A percentile compares a stretch with the other conserved stretches of the same genome.
phyloP scores from a whole-genome alignment of 2,113 vertebrate species.

The Calyptommatus sinebrachiatus region DNA sequence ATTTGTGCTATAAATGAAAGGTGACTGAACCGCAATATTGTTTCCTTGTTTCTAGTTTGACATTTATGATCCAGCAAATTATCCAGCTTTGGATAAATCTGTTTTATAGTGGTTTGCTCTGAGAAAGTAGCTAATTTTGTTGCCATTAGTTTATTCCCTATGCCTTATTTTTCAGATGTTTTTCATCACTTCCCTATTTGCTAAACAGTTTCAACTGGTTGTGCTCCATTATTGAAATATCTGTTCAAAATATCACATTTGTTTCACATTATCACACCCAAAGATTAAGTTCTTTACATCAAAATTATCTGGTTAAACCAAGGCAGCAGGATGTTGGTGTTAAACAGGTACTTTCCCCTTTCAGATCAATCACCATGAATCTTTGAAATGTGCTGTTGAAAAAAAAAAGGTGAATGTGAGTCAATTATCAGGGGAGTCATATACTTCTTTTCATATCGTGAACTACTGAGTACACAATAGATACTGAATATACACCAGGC shows the following conservation, averaged over 20 bases:
- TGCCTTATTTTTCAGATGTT: constrained; percentile 10
- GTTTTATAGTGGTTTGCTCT: not conserved
- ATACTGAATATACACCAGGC: not conserved
- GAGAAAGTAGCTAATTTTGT: constrained; percentile 12
- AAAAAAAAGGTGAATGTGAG: constrained; percentile 21
- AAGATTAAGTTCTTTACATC: constrained; percentile 3
- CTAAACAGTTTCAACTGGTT: constrained; percentile 31
- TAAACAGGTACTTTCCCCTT: constrained; percentile 2
- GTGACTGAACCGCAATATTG: too few species aligned
- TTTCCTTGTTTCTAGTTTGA: not conserved
- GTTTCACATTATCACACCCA: not conserved
- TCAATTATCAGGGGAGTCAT: not conserved
- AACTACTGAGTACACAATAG: not conserved
- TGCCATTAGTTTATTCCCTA: not conserved
- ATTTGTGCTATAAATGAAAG: too few species aligned
- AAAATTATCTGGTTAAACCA: constrained; percentile 20
- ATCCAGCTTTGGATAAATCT: constrained; percentile 37
- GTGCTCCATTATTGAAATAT: constrained; percentile 16
- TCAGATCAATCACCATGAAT: constrained; percentile 17
- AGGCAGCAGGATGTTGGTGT: constrained; percentile 16
- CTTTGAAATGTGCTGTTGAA: not conserved
- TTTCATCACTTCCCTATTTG: constrained; percentile 2
- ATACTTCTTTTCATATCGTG: not conserved
- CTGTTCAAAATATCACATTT: constrained; percentile 26
- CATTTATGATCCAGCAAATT: constrained; percentile 25